These are phyloP conservation scores for Podilymbus podiceps DNA, from an alignment of 2,113 vertebrate genomes.

Conservation along the genomic window DNA sequence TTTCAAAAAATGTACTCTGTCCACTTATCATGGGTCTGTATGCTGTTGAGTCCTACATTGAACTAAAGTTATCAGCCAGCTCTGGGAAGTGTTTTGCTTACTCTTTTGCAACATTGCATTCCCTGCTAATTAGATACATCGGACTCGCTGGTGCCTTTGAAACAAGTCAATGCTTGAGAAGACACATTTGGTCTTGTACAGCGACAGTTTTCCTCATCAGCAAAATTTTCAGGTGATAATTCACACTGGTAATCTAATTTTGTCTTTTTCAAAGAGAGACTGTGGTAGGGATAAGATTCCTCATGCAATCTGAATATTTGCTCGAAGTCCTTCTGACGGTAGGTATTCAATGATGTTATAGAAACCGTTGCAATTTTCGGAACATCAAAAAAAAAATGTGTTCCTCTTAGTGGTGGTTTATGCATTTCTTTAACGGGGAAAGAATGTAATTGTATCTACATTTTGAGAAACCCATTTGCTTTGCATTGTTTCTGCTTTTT, in stretches of 20 bases:
- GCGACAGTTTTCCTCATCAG: slow-evolving; percentile 35
- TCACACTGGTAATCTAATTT: background rate
- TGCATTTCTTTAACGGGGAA: background rate
- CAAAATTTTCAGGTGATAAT: slow-evolving; percentile 48
- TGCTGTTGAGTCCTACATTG: background rate
- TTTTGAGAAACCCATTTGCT: background rate
- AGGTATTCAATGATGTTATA: background rate
- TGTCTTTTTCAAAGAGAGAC: background rate
- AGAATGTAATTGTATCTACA: background rate
- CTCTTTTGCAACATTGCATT: slow-evolving; percentile 66
- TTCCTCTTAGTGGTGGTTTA: background rate
- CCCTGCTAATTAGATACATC: slow-evolving; percentile 64
- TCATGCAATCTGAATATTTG: background rate
- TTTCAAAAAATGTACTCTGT: background rate
- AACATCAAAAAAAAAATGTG: background rate
- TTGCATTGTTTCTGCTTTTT: background rate
- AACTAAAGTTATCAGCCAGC: slow-evolving; percentile 26
- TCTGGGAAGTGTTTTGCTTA: slow-evolving; percentile 59
- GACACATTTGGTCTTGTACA: slow-evolving; percentile 44
- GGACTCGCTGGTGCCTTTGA: slow-evolving; percentile 61
- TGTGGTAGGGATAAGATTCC: background rate
- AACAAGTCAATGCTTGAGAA: slow-evolving; percentile 53
- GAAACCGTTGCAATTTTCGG: background rate
- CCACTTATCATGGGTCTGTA: background rate
- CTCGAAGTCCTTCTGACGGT: background rate